Percentiles rank a stretch among this genome's conserved stretches.
Evolutionary conservation across 2,888 invertebrate species (phyloP).

Genomic region (Cantharis rufa): DNA sequence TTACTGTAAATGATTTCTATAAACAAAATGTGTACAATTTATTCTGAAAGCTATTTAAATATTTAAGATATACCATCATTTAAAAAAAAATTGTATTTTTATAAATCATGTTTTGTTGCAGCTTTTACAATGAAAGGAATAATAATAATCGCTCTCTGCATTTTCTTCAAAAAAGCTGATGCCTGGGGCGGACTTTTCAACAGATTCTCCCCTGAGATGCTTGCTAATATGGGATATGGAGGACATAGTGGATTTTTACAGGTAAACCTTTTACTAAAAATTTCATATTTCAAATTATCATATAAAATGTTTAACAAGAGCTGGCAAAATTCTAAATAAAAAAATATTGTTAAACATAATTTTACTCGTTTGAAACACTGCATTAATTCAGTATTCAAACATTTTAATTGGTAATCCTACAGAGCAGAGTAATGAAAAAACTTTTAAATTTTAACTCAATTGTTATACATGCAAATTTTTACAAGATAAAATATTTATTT

Average conservation of each 20-base stretch:
- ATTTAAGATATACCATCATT: neutral
- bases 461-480: neutral
- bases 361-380: neutral
- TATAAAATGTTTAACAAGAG: too few relatives aligned
- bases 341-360: too few relatives aligned
- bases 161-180: constrained; percentile 53
- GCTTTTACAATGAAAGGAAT: constrained; percentile 45
- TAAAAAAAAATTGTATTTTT: neutral
- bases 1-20: too few relatives aligned
- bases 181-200: constrained; percentile 86
- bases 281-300: neutral
- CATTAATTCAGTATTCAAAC: neutral
- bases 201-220: constrained; percentile 84
- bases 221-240: constrained; percentile 79
- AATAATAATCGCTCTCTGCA: constrained; percentile 46
- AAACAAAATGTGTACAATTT: neutral
- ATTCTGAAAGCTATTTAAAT: neutral
- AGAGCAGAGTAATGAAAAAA: neutral
- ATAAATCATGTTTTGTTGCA: constrained; percentile 5
- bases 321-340: too few relatives aligned
- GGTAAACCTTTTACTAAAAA: constrained; percentile 52
- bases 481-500: neutral
- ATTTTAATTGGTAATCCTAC: neutral
- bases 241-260: constrained; percentile 65
- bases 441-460: neutral